Percentiles rank a stretch among this genome's conserved stretches.
These are phyloP conservation scores for Camponotus pennsylvanicus DNA, from an alignment of 1,140 invertebrate genomes.

Conservation along the genomic window DNA sequence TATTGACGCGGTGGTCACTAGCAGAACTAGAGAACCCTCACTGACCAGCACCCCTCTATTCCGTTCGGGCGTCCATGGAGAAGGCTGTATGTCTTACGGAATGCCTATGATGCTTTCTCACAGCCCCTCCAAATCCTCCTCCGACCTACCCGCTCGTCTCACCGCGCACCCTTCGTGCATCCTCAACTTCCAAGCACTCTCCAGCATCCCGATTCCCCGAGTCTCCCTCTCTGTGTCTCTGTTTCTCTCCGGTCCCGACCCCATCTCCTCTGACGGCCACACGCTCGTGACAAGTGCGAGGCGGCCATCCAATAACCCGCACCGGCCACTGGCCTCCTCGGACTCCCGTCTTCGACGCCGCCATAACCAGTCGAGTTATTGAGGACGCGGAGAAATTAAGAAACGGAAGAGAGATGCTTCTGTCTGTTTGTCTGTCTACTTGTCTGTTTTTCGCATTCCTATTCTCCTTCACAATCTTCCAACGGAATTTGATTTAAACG, in stretches of 20 bases:
- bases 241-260: conserved; percentile 46
- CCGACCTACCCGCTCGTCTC: conserved; percentile 40
- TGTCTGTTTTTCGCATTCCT: background rate
- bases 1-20: conserved; percentile 85
- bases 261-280: conserved; percentile 74
- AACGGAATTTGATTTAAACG: conserved; percentile 55
- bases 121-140: conserved; percentile 71
- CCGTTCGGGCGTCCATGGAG: conserved; percentile 77
- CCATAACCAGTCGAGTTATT: conserved; percentile 75
- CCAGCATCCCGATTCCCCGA: conserved; percentile 54
- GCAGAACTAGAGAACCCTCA: conserved; percentile 78
- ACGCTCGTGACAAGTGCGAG: conserved; percentile 82
- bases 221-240: conserved; percentile 45
- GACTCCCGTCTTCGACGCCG: conserved; percentile 51
- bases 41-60: conserved; percentile 81
- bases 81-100: conserved; percentile 83
- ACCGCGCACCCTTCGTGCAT: conserved; percentile 34
- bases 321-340: conserved; percentile 78
- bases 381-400: conserved; percentile 77
- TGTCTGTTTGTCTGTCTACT: conserved; percentile 11
- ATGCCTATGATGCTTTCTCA: conserved; percentile 83
- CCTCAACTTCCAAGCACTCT: conserved; percentile 59
- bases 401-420: conserved; percentile 54
- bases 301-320: conserved; percentile 84
- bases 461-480: conserved; percentile 16